Conservation (phyloP, 2,888 invertebrate species). For the Meta bourneti region DNA sequence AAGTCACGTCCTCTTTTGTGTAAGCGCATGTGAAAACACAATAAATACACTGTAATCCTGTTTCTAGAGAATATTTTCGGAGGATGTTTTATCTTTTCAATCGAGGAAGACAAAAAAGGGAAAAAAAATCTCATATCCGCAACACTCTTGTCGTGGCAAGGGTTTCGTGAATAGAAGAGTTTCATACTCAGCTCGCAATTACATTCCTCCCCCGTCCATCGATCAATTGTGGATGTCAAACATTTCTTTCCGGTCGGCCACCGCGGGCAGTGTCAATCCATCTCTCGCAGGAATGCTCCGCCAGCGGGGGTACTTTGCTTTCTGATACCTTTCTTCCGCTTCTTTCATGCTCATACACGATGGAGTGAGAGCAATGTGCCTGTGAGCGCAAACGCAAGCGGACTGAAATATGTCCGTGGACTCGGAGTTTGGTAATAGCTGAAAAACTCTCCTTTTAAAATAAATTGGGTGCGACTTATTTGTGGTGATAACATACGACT, state of each 20-base stretch:
- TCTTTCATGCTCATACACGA: not conserved
- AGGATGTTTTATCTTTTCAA: not conserved
- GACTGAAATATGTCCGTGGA: not conserved
- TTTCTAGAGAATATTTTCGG: not conserved
- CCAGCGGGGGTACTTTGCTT: not conserved
- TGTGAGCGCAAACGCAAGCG: not conserved
- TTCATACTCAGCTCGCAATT: slow-evolving; percentile 22
- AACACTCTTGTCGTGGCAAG: not conserved
- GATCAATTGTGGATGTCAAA: slow-evolving; percentile 35
- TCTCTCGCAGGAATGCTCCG: not conserved
- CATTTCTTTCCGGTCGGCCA: slow-evolving; percentile 40
- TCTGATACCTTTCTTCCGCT: not conserved
- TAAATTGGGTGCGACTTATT: too few relatives aligned
- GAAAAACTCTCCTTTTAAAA: too few relatives aligned
- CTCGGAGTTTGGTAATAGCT: not conserved
- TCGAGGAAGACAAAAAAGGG: not conserved
- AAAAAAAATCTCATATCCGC: not conserved
- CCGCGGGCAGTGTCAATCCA: slow-evolving; percentile 14
- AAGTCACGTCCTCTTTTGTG: not conserved
- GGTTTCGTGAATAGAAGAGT: slow-evolving; percentile 3
- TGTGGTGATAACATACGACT: too few relatives aligned
- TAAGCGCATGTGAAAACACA: not conserved
- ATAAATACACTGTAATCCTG: not conserved
- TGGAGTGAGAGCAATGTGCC: not conserved
- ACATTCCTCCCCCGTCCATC: slow-evolving; percentile 37